These are phyloP conservation scores for Spea hammondii DNA, from an alignment of 2,797 vertebrate species.

Conservation along the genomic window DNA sequence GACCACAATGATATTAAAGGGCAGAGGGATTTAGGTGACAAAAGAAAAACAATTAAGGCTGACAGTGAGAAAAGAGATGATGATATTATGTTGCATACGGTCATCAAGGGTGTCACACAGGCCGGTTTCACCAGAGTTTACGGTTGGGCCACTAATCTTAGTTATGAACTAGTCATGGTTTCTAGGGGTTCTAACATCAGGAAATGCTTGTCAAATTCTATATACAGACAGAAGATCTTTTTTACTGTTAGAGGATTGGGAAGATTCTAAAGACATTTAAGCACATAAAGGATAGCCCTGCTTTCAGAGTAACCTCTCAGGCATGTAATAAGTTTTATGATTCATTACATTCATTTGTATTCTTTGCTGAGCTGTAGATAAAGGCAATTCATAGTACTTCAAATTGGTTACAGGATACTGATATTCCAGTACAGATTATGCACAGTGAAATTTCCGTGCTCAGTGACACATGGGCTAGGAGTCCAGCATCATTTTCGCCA, in stretches of 20 bases:
- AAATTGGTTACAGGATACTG: conserved; percentile 42
- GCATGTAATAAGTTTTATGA: conserved; percentile 53
- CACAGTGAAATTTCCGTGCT: conserved; percentile 37
- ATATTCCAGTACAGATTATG: conserved; percentile 44
- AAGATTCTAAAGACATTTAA: conserved; percentile 31
- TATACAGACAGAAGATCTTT: background rate
- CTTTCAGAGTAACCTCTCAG: conserved; percentile 49
- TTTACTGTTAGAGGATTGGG: background rate
- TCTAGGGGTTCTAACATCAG: no score
- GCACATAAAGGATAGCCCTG: conserved; percentile 17
- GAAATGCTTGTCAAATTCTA: no score
- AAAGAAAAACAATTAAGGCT: no score
- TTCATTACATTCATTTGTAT: conserved; percentile 52
- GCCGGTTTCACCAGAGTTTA: no score
- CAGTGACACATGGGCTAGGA: conserved; percentile 37
- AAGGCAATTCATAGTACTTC: conserved; percentile 34
- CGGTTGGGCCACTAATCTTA: no score
- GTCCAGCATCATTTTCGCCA: conserved; percentile 13
- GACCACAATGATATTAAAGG: no score
- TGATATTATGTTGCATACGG: no score
- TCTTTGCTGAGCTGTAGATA: conserved; percentile 48
- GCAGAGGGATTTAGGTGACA: no score
- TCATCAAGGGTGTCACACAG: no score
- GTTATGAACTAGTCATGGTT: no score
- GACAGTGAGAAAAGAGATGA: no score